A percentile compares a stretch with the other conserved stretches of the same genome.
Conservation (phyloP, 2,113 vertebrate species). For the Dasyprocta punctata region DNA sequence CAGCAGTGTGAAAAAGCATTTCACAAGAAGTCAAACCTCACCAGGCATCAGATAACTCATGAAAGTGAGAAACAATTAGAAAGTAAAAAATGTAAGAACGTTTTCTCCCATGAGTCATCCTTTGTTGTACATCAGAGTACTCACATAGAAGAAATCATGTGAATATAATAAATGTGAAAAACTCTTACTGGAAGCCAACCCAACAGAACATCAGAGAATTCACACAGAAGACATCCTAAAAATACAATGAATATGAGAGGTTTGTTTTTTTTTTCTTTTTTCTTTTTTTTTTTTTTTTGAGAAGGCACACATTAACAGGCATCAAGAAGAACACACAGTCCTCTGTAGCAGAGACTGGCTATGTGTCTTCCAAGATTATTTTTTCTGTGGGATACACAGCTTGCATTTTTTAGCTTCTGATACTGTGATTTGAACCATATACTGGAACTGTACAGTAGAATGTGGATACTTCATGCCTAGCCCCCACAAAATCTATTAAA, state of each 20-base stretch:
- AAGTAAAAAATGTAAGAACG: background rate
- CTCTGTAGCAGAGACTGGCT: background rate
- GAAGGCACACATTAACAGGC: background rate
- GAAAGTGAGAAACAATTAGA: background rate
- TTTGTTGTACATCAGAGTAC: conserved; percentile 5
- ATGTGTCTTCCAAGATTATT: background rate
- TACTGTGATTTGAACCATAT: background rate
- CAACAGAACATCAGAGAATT: background rate
- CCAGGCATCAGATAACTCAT: background rate
- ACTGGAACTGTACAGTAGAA: background rate
- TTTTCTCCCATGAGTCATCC: background rate
- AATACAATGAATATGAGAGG: background rate
- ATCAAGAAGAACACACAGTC: background rate
- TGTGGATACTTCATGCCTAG: background rate
- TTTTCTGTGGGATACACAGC: background rate
- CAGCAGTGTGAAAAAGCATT: background rate
- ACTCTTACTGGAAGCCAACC: background rate
- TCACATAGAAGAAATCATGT: background rate
- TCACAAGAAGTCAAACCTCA: background rate
- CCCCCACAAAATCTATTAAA: background rate
- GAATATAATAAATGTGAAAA: background rate
- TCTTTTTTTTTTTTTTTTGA: background rate
- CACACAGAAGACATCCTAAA: background rate
- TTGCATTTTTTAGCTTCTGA: too few species aligned
- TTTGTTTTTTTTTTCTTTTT: too few species aligned